These are phyloP conservation scores for Paralichthys olivaceus DNA, from an alignment of 2,113 vertebrate genomes.

Conservation along the genomic window DNA sequence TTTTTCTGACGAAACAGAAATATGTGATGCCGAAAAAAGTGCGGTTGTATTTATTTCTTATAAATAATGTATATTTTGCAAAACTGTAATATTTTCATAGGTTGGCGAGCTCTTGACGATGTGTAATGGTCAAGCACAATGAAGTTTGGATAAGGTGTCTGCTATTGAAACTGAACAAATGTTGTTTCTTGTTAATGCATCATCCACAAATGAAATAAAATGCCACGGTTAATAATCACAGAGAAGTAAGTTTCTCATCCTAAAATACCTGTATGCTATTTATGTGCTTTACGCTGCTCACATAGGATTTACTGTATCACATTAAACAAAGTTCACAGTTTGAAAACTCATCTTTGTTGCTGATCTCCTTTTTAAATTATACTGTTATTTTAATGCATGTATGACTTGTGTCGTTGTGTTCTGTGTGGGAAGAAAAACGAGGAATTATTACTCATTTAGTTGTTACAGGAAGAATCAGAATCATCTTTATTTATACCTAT, in stretches of 20 bases:
- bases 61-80: conserved; percentile 58
- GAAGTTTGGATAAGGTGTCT: conserved; percentile 13
- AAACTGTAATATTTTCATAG: conserved; percentile 31
- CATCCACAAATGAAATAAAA: neutral
- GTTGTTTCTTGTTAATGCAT: conserved; percentile 1
- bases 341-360: conserved; percentile 17
- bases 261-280: neutral
- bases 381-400: neutral
- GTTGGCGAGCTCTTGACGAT: neutral
- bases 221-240: neutral
- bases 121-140: conserved; percentile 12
- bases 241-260: neutral
- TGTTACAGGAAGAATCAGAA: neutral
- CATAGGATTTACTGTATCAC: conserved; percentile 12
- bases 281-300: conserved; percentile 11
- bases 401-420: neutral
- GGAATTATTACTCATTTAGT: neutral
- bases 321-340: conserved; percentile 46
- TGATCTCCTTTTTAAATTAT: neutral
- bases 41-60: conserved; percentile 61
- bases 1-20: conserved; percentile 10
- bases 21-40: conserved; percentile 32
- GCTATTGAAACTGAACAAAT: neutral
- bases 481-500: neutral
- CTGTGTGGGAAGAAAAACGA: neutral